A percentile compares a stretch with the other conserved stretches of the same genome.
Conservation (phyloP, 2,888 invertebrate species). For the Trilocha varians region DNA sequence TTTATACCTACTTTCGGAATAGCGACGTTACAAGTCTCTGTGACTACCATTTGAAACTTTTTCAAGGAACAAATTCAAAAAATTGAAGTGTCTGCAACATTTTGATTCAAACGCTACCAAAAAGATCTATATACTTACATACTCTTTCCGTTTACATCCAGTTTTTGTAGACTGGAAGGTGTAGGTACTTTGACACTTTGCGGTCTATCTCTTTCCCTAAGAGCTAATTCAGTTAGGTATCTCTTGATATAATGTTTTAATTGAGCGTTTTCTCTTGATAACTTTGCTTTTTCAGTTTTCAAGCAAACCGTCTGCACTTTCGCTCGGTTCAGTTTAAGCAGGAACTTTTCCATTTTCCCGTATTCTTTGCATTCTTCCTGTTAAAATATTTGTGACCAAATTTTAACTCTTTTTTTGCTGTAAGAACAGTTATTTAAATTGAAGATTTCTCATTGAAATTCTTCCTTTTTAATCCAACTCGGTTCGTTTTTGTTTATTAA, state of each 20-base stretch:
- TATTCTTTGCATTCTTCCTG: constrained; percentile 68
- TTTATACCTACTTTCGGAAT: too few relatives aligned
- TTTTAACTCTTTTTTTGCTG: too few relatives aligned
- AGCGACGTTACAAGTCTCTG: too few relatives aligned
- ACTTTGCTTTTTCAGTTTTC: constrained; percentile 48
- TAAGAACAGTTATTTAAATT: too few relatives aligned
- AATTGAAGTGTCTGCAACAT: constrained; percentile 1
- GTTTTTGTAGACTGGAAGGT: constrained; percentile 30
- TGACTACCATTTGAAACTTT: too few relatives aligned
- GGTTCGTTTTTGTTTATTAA: too few relatives aligned
- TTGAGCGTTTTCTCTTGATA: constrained; percentile 75
- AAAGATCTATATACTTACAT: constrained; percentile 22
- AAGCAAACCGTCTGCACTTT: constrained; percentile 57
- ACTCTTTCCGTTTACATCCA: constrained; percentile 26
- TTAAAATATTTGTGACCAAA: constrained; percentile 1
- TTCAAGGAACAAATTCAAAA: too few relatives aligned
- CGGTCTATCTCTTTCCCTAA: constrained; percentile 51
- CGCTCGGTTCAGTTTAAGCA: constrained; percentile 66
- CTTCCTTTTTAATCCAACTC: too few relatives aligned
- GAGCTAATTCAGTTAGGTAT: constrained; percentile 75
- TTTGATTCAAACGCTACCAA: neutral
- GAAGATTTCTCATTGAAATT: too few relatives aligned
- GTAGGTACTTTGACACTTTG: constrained; percentile 38
- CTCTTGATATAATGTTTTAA: constrained; percentile 75
- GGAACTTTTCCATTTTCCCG: constrained; percentile 79